A percentile compares a stretch with the other conserved stretches of the same genome.
Evolutionary conservation across 2,113 vertebrate genomes (phyloP).

Genomic region (Rafetus swinhoei): DNA sequence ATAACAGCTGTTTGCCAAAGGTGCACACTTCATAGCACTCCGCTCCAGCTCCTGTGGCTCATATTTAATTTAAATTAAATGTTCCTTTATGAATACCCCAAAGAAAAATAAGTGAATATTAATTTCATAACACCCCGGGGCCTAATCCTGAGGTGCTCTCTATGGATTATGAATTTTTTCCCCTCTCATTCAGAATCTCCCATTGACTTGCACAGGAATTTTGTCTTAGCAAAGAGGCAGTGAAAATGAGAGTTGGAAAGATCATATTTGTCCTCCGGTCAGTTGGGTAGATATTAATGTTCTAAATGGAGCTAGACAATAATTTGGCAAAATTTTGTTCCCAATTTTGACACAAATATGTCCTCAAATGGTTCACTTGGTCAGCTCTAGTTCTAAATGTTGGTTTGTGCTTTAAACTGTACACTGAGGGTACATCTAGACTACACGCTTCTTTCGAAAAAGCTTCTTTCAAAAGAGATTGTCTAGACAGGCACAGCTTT

Average conservation of each 20-base stretch:
- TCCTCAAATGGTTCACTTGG: neutral
- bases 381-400: neutral
- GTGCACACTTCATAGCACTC: neutral
- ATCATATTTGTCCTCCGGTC: neutral
- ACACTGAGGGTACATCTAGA: no score
- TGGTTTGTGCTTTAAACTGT: neutral
- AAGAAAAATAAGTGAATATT: constrained; percentile 28
- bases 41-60: neutral
- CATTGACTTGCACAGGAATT: neutral
- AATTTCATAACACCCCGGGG: neutral
- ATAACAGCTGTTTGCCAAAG: constrained; percentile 15
- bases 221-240: neutral
- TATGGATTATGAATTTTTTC: neutral
- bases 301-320: neutral
- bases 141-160: neutral
- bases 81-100: constrained; percentile 25
- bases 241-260: no score
- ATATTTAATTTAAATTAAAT: constrained; percentile 19
- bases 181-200: neutral
- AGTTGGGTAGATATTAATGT: neutral
- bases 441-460: no score
- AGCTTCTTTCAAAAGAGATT: no score
- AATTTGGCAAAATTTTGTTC: neutral
- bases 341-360: neutral
- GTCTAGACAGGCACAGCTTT: no score